Evolutionary conservation across 2,113 vertebrate species (phyloP), one percentile per base, ranked within the genome.

Genomic region (Ictalurus punctatus): DNA sequence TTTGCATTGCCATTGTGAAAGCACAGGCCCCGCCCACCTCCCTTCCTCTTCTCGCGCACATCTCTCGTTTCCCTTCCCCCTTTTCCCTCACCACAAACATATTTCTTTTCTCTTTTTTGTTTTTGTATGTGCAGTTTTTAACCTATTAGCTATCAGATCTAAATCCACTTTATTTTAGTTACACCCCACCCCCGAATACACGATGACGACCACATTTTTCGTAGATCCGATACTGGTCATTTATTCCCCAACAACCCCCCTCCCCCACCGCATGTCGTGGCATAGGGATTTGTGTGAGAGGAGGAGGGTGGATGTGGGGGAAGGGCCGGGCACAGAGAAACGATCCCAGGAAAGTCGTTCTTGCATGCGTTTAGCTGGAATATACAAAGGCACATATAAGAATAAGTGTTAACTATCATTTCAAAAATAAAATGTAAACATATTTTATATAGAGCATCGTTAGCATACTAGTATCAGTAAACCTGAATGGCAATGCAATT

Each of bases 21-120:
- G 23, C 27, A 52, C 56, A 87, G 86, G 84, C 93, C 92, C 94
- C 95, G 88, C 93, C 95, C 89, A 83, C 73, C 23, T 54, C 9
- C 90, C 92, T 91, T 85, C 21, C 90, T 92, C 93, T 88, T 92
- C 92, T 14, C 86, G 90, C 80, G 71, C 67, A 54, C 37, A 59
- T 81, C 23, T 37, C 25, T 30, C 71, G 5, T n/a, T 58, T 76
- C 67, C 58, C 85, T 21, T 59, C 25, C 65, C 74, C 1, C 40
- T 3, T 30, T 56, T 30, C 56, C 40, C 30, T 44, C 71, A 79
- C 14, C 69, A 61, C 40, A 83, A 37, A 27, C 9, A 16, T 6
- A 37, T 4, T 81, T 61, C 52, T 30, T 58, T 30, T 40, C 13
- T 5, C 0, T 23, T 59, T 54, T 40, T 58, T 5, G 1, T 54